Base-by-base conservation (phyloP, 2,113 vertebrate genomes). In the human (Homo sapiens) region DNA sequence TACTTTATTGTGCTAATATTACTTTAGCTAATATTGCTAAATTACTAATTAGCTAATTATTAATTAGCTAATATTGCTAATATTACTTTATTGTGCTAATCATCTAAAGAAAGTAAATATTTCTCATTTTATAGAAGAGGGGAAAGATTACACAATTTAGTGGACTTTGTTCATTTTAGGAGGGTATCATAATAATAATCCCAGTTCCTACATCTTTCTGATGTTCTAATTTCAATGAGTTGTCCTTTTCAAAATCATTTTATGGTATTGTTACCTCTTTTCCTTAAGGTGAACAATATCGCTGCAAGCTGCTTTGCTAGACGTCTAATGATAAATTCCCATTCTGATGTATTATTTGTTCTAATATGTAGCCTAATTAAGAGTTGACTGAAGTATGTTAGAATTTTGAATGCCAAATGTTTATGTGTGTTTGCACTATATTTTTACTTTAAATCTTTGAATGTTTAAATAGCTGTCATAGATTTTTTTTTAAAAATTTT, bases 71-170 rank as follows among this genome's bases (percentile, higher is more conserved):
- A 40, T 40, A 40, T 40, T 40, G 40, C 40, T 40, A 40, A 40
- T 40, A 40, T 85, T 76, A 30, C 4, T 81, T 72, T 79, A 82
- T 59, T 89, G 14, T 25, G 92, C 57, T 64, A 90, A 50, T 89
- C 35, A 76, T 59, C 92, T 81, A 55, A 90, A 85, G 35, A 17
- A 81, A 90, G 7, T 66, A 85, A 82, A 30, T 81, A 68, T 73
- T 79, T 93, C 27, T 94, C 10, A 84, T 75, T 76, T 66, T 95
- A 8, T 59, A 93, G 30, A 91, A 96, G 38, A 89, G 4, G 50
- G 30, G 72, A 81, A 83, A 23, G 13, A 48, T 83, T 79, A 2
- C 23, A 90, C 50, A 80, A 17, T 93, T 83, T 91, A 79, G n/a
- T 38, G 11, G 4, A 89, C n/a, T 79, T 85, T 61, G 16, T 86